Evolutionary conservation across 92 coral and sea anemone genomes (phyloP).

Genomic region (Paramuricea clavata): DNA sequence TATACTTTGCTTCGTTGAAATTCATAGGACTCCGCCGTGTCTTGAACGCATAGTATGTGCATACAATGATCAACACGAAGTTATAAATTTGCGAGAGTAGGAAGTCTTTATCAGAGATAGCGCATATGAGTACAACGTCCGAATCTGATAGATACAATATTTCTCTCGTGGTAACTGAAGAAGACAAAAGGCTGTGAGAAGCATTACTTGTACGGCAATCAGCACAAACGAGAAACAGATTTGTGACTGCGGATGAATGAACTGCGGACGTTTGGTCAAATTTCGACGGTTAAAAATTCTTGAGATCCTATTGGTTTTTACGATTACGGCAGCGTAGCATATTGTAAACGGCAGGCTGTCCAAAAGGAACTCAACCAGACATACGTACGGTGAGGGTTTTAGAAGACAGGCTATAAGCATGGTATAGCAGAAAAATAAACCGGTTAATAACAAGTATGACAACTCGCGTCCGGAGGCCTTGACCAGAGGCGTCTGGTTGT

Average conservation of each 20-base stretch:
- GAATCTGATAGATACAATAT: conserved; percentile 74
- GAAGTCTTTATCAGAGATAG: conserved; percentile 84
- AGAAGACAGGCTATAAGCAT: conserved; percentile 75
- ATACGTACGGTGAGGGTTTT: conserved; percentile 75
- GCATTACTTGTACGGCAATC: conserved; percentile 86
- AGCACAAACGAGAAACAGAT: conserved; percentile 82
- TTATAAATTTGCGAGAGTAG: conserved; percentile 97
- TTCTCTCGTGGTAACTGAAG: conserved; percentile 80
- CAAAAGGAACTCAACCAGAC: conserved; percentile 82
- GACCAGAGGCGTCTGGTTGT: conserved; percentile 88
- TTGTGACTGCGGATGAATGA: conserved; percentile 96
- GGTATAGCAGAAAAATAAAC: conserved; percentile 79
- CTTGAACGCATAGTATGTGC: conserved; percentile 96
- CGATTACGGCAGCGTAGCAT: conserved; percentile 92
- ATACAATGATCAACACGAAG: conserved; percentile 87
- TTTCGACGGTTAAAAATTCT: conserved; percentile 95
- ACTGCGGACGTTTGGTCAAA: conserved; percentile 84
- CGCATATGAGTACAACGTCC: conserved; percentile 81
- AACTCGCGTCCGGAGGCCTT: conserved; percentile 97
- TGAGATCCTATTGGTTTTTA: conserved; percentile 96
- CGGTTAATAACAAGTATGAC: conserved; percentile 81
- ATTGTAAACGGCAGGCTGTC: conserved; percentile 89
- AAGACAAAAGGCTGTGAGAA: conserved; percentile 78
- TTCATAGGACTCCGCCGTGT: conserved; percentile 96
- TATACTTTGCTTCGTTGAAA: conserved; percentile 96